Conservation (phyloP, 2,113 vertebrate genomes). For the Charina bottae region DNA sequence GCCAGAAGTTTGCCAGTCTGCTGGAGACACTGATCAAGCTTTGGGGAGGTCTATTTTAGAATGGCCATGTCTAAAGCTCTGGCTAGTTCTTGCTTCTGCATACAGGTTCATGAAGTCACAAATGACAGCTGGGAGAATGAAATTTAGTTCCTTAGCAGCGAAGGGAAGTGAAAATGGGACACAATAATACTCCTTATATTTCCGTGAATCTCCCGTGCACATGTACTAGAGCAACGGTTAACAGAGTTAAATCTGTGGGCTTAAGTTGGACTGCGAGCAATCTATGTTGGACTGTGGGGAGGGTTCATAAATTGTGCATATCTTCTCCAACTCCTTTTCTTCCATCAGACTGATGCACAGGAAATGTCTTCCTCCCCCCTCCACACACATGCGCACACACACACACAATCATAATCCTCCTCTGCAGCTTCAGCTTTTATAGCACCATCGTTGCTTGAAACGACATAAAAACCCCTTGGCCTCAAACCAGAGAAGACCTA, state of each 20-base stretch:
- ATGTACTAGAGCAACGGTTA: neutral
- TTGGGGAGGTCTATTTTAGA: neutral
- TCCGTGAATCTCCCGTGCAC: neutral
- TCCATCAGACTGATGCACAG: constrained; percentile 42
- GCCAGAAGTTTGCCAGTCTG: neutral
- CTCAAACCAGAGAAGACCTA: constrained; percentile 80
- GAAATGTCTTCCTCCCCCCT: constrained; percentile 44
- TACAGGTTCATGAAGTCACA: neutral
- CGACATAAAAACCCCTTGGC: constrained; percentile 76
- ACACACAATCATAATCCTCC: constrained; percentile 32
- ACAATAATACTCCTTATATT: neutral
- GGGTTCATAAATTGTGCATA: neutral
- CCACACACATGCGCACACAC: constrained; percentile 19
- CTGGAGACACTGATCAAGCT: neutral
- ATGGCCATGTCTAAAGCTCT: neutral
- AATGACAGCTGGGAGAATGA: neutral
- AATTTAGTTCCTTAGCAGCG: neutral
- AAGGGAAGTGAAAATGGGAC: neutral
- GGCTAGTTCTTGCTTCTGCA: neutral
- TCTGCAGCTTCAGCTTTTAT: constrained; percentile 64
- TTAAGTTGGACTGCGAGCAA: neutral
- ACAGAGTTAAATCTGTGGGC: neutral
- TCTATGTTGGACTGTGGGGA: neutral
- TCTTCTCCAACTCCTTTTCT: constrained; percentile 37
- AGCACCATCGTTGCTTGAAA: constrained; percentile 69